A percentile compares a stretch with the other conserved stretches of the same genome.
Evolutionary conservation across 2,113 vertebrate genomes (phyloP).

Genomic region (Odocoileus hemionus): DNA sequence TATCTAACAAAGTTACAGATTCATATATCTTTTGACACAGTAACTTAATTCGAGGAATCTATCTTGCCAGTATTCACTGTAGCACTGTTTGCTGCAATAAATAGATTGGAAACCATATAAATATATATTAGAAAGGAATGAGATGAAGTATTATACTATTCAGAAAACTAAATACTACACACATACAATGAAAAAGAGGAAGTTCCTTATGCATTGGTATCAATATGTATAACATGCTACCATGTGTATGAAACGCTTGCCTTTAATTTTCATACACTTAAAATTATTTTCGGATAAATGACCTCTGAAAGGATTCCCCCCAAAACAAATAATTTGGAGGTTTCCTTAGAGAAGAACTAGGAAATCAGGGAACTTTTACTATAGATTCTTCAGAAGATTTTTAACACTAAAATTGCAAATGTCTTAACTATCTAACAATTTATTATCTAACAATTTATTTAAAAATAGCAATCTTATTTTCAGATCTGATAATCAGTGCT

Average conservation of each 20-base stretch:
- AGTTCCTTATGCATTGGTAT: background rate
- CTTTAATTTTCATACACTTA: conserved; percentile 3
- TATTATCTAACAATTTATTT: background rate
- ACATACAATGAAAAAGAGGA: background rate
- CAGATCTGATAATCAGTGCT: background rate
- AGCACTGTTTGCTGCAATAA: background rate
- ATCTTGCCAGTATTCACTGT: background rate
- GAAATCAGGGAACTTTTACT: background rate
- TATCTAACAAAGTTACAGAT: background rate
- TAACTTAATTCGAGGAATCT: background rate
- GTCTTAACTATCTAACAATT: background rate
- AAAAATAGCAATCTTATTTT: conserved; percentile 12
- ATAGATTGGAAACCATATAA: background rate
- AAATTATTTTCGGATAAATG: background rate
- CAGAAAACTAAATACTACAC: background rate
- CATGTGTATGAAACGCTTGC: background rate
- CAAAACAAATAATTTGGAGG: background rate
- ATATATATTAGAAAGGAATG: background rate
- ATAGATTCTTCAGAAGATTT: background rate
- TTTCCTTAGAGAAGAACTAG: background rate
- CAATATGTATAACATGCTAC: background rate
- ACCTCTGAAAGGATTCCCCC: background rate
- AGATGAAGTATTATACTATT: background rate
- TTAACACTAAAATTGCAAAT: background rate
- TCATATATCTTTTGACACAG: background rate